These are phyloP conservation scores for Drosophila prostipennis DNA, from an alignment of 2,888 invertebrate species.

Conservation along the genomic window DNA sequence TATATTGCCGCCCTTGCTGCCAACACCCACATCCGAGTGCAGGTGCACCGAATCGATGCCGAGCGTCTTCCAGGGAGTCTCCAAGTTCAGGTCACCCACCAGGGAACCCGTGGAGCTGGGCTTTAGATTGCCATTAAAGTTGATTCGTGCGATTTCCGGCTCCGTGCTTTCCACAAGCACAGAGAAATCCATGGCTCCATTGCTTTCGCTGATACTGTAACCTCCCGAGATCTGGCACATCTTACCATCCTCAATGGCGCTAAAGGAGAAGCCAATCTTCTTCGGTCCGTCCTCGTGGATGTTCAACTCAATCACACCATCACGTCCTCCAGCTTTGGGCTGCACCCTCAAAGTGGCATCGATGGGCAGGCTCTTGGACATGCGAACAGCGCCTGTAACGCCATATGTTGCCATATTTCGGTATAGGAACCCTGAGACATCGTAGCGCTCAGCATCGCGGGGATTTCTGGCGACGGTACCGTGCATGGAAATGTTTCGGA, in stretches of 20 bases:
- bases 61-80: constrained; percentile 82
- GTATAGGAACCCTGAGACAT: constrained; percentile 84
- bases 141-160: constrained; percentile 80
- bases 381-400: constrained; percentile 83
- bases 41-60: constrained; percentile 82
- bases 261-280: constrained; percentile 80
- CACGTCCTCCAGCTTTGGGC: constrained; percentile 83
- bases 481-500: constrained; percentile 82
- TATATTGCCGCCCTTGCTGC: constrained; percentile 76
- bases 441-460: constrained; percentile 68
- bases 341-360: constrained; percentile 84
- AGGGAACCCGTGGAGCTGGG: constrained; percentile 57
- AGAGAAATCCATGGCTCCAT: constrained; percentile 84
- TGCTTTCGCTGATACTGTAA: constrained; percentile 80
- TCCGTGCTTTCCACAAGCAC: constrained; percentile 81
- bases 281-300: constrained; percentile 70
- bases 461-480: constrained; percentile 73
- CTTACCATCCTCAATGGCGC: constrained; percentile 83
- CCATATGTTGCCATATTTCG: constrained; percentile 84
- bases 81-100: constrained; percentile 74
- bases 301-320: constrained; percentile 82
- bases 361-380: constrained; percentile 83
- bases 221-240: constrained; percentile 84
- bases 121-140: constrained; percentile 76
- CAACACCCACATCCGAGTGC: constrained; percentile 69